Evolutionary conservation across 1,140 invertebrate genomes (phyloP), one percentile per base, ranked within the genome.

Genomic region (Cephus cinctus): DNA sequence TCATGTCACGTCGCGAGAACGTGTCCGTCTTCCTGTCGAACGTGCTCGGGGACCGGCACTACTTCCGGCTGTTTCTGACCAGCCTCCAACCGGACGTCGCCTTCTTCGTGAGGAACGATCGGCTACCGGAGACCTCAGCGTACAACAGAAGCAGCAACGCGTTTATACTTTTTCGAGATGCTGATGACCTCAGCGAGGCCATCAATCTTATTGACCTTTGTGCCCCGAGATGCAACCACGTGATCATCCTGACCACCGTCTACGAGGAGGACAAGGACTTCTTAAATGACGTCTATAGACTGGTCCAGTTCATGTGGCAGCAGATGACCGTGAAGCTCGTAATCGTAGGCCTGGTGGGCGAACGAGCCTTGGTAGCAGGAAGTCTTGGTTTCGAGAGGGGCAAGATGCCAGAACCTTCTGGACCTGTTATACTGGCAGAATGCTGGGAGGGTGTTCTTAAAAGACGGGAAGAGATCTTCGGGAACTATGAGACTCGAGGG

Each of bases 231-330:
- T 72, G 71, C 41, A 18, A 21, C 14, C 66, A 58, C 21, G 15
- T 61, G 2, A 27, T 52, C 4, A 48, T 67, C 14, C 2, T 68
- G 3, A 50, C 46, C 0, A 40, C 9, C 1, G 4, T 11, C 6
- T 70, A 58, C 25, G 12, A 15, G 0, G 36, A 59, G 6, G 25
- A 65, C 20, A 36, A 47, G 2, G 47, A 30, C 5, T 71, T 75
- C 4, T 31, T 65, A 8, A 15, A 43, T 0, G 43, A 63, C 1
- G 36, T 51, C 2, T 5, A 43, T 1, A 3, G 1, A 4, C 21
- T 68, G 15, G 35, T 54, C 2, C 6, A 51, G 3, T 19, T 27
- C 4, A 45, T 75, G 47, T 67, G 68, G 64, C 11, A 6, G 1
- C 27, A 31, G 4, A 48, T 41, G 32, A 44, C 69, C 4, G 47